Percentiles rank a stretch among this genome's conserved stretches.
Conservation (phyloP, 1,140 invertebrate genomes). For the Penaeus vannamei region DNA sequence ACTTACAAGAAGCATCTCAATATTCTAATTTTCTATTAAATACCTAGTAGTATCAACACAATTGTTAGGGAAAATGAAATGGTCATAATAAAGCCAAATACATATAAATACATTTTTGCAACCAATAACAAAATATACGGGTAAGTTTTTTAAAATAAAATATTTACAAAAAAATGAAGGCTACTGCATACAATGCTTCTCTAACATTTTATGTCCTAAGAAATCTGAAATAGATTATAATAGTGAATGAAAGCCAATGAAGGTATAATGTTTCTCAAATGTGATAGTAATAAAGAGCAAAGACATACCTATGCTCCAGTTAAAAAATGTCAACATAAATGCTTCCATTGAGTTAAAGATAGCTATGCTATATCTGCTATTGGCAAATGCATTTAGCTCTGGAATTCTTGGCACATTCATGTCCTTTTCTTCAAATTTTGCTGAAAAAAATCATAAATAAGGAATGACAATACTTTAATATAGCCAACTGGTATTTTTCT, state of each 20-base stretch:
- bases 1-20: not conserved
- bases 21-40: no score
- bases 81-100: not conserved
- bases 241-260: no score
- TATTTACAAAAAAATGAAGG: no score
- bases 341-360: constrained; percentile 60
- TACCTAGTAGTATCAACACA: no score
- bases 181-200: no score
- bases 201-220: no score
- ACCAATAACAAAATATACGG: not conserved
- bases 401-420: constrained; percentile 56
- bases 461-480: not conserved
- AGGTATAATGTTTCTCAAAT: no score
- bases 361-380: constrained; percentile 34
- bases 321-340: constrained; percentile 58
- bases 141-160: no score
- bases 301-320: constrained; percentile 62
- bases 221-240: no score
- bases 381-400: constrained; percentile 55
- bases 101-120: not conserved
- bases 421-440: constrained; percentile 67
- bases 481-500: not conserved
- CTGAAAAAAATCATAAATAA: constrained; percentile 44
- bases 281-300: not conserved
- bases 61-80: no score